Evolutionary conservation across 2,113 vertebrate genomes (phyloP).

Genomic region (Pitta sordida): DNA sequence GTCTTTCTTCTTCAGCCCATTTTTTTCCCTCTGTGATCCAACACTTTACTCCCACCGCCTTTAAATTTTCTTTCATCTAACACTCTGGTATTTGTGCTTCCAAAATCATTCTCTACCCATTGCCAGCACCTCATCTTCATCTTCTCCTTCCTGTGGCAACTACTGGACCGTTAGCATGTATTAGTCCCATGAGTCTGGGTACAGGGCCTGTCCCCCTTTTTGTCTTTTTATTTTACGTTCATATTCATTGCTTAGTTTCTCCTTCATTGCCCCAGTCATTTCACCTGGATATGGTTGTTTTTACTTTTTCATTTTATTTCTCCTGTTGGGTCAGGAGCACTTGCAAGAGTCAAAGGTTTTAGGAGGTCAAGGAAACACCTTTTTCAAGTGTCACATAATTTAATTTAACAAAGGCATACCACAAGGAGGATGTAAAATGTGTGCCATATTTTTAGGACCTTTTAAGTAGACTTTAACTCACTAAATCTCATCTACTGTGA

Average conservation of each 20-base stretch:
- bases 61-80: slow-evolving; percentile 39
- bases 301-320: not conserved
- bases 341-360: not conserved
- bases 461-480: not conserved
- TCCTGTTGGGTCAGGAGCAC: not conserved
- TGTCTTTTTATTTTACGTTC: not conserved
- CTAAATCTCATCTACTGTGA: not conserved
- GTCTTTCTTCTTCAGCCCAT: slow-evolving; percentile 55
- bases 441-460: not conserved
- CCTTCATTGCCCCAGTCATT: not conserved
- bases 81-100: not conserved
- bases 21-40: slow-evolving; percentile 44
- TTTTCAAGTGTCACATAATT: not conserved
- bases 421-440: not conserved
- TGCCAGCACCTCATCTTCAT: slow-evolving; percentile 26
- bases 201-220: not conserved
- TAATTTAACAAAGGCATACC: not conserved
- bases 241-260: not conserved
- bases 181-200: not conserved
- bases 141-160: slow-evolving; percentile 8
- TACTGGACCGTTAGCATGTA: not conserved
- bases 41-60: slow-evolving; percentile 28
- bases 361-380: not conserved
- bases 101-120: slow-evolving; percentile 12
- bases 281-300: not conserved